phyloP scores from a whole-genome alignment of 1,140 invertebrate genomes.

The Eciton burchellii region DNA sequence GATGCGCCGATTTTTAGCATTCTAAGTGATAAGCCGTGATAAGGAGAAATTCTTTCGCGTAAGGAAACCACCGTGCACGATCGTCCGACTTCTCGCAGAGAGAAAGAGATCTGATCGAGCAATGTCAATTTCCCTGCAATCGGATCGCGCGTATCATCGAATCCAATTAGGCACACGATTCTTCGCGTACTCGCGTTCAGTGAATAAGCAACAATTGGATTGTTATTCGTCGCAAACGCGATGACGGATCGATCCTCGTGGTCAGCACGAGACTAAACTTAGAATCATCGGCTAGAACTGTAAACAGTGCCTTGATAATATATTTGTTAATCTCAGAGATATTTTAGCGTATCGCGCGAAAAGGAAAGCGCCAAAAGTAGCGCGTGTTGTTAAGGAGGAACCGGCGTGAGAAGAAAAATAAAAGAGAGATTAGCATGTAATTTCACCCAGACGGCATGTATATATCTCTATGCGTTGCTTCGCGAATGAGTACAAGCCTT shows the following conservation, averaged over 20 bases:
- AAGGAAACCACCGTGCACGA: constrained; percentile 1
- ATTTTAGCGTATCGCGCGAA: constrained; percentile 64
- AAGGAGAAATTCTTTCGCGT: constrained; percentile 34
- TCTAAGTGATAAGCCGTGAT: constrained; percentile 25
- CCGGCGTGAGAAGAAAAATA: neutral
- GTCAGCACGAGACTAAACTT: neutral
- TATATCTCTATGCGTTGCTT: constrained; percentile 71
- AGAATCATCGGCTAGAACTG: constrained; percentile 62
- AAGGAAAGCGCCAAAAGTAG: neutral
- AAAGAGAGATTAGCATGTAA: constrained; percentile 31
- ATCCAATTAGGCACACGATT: neutral
- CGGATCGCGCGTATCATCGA: constrained; percentile 9
- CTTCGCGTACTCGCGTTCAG: neutral
- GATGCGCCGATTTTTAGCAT: neutral
- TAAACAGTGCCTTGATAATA: constrained; percentile 72
- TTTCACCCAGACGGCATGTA: constrained; percentile 65
- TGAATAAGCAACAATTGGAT: constrained; percentile 1
- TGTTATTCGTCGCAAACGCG: neutral
- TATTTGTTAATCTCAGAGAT: constrained; percentile 66
- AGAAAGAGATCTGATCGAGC: constrained; percentile 58
- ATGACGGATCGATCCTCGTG: constrained; percentile 9
- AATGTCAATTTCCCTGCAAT: constrained; percentile 40
- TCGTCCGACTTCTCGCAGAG: constrained; percentile 22
- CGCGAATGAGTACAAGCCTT: constrained; percentile 64
- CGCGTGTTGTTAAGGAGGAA: constrained; percentile 44